Percentiles rank a stretch among this genome's conserved stretches.
These are phyloP conservation scores for Poeciliopsis infans DNA, from an alignment of 2,797 vertebrate species.

Conservation along the genomic window DNA sequence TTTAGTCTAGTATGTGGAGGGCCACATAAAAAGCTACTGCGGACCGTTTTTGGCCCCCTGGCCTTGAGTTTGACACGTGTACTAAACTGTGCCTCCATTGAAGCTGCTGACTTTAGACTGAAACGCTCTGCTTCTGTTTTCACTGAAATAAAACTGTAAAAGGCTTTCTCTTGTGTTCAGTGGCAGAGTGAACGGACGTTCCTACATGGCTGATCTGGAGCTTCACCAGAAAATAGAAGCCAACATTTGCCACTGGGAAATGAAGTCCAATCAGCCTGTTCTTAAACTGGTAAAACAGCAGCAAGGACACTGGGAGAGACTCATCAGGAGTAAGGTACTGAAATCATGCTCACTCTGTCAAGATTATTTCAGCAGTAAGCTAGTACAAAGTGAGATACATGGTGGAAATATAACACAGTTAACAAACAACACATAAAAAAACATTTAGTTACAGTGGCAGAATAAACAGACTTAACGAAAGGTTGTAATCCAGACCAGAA, in stretches of 20 bases:
- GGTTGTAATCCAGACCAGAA: no score
- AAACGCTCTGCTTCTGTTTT: not conserved
- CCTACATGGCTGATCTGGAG: constrained; percentile 68
- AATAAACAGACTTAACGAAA: no score
- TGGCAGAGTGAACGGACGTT: constrained; percentile 49
- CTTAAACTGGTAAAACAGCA: constrained; percentile 74
- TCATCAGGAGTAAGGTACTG: constrained; percentile 74
- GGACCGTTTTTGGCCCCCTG: no score
- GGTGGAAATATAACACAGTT: no score
- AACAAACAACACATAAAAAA: no score
- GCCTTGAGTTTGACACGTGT: not conserved
- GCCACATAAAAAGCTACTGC: no score
- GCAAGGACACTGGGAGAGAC: constrained; percentile 65
- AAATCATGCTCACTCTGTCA: not conserved
- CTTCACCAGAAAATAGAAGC: constrained; percentile 54
- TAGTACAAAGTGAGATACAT: no score
- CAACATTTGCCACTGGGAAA: constrained; percentile 68
- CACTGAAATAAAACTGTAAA: not conserved
- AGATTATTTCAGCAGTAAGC: not conserved
- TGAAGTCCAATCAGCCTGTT: constrained; percentile 76
- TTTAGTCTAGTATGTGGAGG: no score
- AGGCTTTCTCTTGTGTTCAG: constrained; percentile 46
- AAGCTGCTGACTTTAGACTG: not conserved
- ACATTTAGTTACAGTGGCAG: no score
- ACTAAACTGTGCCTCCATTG: not conserved